Evolutionary conservation across 2,113 vertebrate species (phyloP).

Genomic region (Passerina amoena): DNA sequence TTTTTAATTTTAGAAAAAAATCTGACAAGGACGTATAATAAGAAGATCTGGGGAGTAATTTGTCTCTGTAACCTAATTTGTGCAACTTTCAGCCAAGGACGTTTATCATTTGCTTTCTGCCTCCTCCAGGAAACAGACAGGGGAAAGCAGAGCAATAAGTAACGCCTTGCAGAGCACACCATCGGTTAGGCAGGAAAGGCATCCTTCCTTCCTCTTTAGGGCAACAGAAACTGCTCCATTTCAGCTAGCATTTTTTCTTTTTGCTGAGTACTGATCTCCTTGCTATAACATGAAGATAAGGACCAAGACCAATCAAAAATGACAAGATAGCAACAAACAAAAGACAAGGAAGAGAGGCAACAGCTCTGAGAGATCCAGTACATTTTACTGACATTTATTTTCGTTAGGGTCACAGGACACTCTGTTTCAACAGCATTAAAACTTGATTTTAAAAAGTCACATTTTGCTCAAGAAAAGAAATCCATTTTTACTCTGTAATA

Average conservation of each 20-base stretch:
- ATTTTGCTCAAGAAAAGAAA: not conserved
- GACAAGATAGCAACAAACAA: not conserved
- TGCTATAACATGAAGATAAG: not conserved
- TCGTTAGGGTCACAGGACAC: not conserved
- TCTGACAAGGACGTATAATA: not conserved
- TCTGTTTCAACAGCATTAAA: not conserved
- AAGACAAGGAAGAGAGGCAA: not conserved
- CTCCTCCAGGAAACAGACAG: slow-evolving; percentile 61
- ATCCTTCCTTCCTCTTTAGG: slow-evolving; percentile 65
- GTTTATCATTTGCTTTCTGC: slow-evolving; percentile 51
- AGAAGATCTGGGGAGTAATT: slow-evolving; percentile 6
- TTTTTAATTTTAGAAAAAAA: slow-evolving; percentile 9
- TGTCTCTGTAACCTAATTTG: slow-evolving; percentile 35
- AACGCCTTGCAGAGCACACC: not conserved
- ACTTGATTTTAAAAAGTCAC: not conserved
- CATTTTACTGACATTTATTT: fast-evolving
- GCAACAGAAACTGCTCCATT: not conserved
- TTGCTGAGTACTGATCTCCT: not conserved
- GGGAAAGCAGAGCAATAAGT: slow-evolving; percentile 30
- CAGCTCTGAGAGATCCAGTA: not conserved
- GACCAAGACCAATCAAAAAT: not conserved
- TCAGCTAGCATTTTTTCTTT: not conserved
- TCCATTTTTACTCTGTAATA: not conserved
- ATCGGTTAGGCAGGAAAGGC: slow-evolving; percentile 55
- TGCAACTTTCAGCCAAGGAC: slow-evolving; percentile 15